Conservation (phyloP, 2,888 invertebrate species). For the Cryptophagus acutangulus region DNA sequence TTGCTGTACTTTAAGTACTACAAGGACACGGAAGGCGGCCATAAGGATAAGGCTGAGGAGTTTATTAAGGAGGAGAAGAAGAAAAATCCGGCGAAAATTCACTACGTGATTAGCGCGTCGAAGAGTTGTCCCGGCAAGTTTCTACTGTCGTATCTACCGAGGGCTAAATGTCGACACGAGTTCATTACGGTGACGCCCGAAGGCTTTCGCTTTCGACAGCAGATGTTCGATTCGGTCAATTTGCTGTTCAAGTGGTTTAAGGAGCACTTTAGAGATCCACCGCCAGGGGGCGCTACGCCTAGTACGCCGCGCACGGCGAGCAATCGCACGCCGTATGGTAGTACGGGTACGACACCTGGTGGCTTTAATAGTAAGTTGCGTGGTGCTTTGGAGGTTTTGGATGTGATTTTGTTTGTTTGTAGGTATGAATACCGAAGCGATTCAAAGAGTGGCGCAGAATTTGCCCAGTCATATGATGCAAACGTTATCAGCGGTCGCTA, state of each 20-base stretch:
- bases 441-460: conserved; percentile 67
- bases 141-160: conserved; percentile 86
- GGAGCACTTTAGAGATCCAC: conserved; percentile 91
- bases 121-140: conserved; percentile 90
- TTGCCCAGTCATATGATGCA: conserved; percentile 67
- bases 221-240: conserved; percentile 78
- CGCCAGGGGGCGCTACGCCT: conserved; percentile 67
- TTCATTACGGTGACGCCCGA: conserved; percentile 88
- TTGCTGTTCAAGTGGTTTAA: conserved; percentile 94
- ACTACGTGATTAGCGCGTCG: conserved; percentile 79
- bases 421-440: conserved; percentile 62
- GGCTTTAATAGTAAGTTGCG: conserved; percentile 35
- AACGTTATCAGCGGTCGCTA: conserved; percentile 67
- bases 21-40: conserved; percentile 69
- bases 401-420: conserved; percentile 25
- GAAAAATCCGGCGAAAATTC: conserved; percentile 81
- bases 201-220: conserved; percentile 85
- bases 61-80: conserved; percentile 82
- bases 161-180: conserved; percentile 81
- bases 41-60: conserved; percentile 84
- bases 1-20: conserved; percentile 89
- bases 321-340: conserved; percentile 53
- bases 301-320: conserved; percentile 64
- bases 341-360: conserved; percentile 37
- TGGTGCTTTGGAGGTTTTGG: conserved; percentile 12